phyloP scores from a whole-genome alignment of 2,797 vertebrate genomes.

The Manis pentadactyla region DNA sequence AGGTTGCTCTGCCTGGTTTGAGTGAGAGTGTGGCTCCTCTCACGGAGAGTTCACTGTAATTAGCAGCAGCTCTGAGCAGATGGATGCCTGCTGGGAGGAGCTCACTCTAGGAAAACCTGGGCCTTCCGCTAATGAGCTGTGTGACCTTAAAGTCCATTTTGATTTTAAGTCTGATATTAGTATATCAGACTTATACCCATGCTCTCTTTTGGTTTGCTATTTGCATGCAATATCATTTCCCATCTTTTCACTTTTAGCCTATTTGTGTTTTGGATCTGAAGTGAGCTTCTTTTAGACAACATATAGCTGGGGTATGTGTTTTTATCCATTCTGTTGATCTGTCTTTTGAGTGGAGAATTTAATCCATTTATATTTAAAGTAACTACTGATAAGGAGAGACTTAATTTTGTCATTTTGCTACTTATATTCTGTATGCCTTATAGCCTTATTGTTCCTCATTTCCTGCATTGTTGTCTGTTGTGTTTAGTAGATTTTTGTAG shows the following conservation, averaged over 20 bases:
- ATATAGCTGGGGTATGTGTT: background rate
- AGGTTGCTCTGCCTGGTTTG: background rate
- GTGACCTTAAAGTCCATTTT: background rate
- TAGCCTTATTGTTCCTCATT: background rate
- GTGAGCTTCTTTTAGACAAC: background rate
- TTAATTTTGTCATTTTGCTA: background rate
- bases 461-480: background rate
- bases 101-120: background rate
- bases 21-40: background rate
- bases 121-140: background rate
- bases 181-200: background rate
- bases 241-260: background rate
- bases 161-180: background rate
- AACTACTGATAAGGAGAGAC: conserved; percentile 25
- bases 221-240: background rate
- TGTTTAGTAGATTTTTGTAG: background rate
- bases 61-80: background rate
- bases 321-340: background rate
- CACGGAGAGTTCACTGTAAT: background rate
- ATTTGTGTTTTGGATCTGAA: background rate
- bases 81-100: background rate
- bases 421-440: background rate
- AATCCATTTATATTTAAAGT: conserved; percentile 30
- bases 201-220: background rate
- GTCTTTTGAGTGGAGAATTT: background rate